Evolutionary conservation across 1,140 invertebrate species (phyloP).

Genomic region (Drosophila grimshawi): DNA sequence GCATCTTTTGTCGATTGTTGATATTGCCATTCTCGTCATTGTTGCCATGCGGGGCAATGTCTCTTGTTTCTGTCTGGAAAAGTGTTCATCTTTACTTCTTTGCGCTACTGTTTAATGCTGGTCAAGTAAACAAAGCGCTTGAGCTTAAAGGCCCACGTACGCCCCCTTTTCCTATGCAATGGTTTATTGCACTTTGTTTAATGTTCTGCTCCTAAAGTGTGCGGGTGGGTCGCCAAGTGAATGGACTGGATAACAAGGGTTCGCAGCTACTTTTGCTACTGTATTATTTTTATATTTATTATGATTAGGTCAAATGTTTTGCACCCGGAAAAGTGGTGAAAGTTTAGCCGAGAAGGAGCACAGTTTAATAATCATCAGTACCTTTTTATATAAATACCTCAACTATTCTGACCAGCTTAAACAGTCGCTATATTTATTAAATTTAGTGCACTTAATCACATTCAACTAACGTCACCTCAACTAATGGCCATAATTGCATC

Average conservation of each 20-base stretch:
- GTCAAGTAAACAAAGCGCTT: slow-evolving; percentile 58
- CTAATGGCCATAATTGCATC: slow-evolving; percentile 23
- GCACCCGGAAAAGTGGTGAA: not conserved
- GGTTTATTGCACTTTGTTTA: slow-evolving; percentile 51
- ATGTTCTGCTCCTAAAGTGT: slow-evolving; percentile 40
- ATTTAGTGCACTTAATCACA: not conserved
- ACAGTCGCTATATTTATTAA: not conserved
- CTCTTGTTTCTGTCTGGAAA: slow-evolving; percentile 16
- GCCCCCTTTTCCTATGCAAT: slow-evolving; percentile 17
- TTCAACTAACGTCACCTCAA: not conserved
- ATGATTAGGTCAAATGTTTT: slow-evolving; percentile 4
- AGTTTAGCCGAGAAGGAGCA: too few species aligned
- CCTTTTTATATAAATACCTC: not conserved
- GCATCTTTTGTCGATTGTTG: slow-evolving; percentile 60
- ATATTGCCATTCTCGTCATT: slow-evolving; percentile 55
- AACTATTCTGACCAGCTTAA: not conserved
- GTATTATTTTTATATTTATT: not conserved
- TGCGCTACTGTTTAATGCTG: slow-evolving; percentile 29
- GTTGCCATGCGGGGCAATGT: slow-evolving; percentile 30
- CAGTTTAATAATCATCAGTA: not conserved
- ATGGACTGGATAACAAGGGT: slow-evolving; percentile 23
- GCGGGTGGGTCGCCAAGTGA: slow-evolving; percentile 9
- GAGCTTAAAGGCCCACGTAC: slow-evolving; percentile 48
- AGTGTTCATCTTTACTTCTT: not conserved
- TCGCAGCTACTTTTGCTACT: not conserved